These are phyloP conservation scores for Cotesia congregata DNA, from an alignment of 2,888 invertebrate genomes.

Conservation along the genomic window DNA sequence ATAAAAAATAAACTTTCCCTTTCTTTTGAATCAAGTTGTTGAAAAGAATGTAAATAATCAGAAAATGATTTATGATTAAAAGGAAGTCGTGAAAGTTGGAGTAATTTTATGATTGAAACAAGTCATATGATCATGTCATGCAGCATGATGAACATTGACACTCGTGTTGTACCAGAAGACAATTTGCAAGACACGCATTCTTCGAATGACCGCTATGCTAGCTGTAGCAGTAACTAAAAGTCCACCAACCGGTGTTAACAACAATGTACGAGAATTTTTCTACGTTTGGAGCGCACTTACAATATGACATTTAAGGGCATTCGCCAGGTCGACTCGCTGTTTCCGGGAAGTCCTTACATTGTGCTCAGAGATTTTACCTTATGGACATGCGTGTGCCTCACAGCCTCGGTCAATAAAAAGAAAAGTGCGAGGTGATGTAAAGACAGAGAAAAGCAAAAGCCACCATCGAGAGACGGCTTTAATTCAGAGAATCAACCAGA, in stretches of 20 bases:
- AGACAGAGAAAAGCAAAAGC: slow-evolving; percentile 3
- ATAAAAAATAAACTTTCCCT: too few species aligned
- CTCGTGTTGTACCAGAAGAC: slow-evolving; percentile 24
- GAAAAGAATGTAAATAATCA: neutral
- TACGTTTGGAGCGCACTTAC: slow-evolving; percentile 20
- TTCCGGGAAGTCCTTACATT: slow-evolving; percentile 37
- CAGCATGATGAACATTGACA: neutral
- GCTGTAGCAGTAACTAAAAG: slow-evolving; percentile 20
- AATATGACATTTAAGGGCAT: slow-evolving; percentile 38
- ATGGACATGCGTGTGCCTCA: neutral
- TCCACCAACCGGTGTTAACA: slow-evolving; percentile 28
- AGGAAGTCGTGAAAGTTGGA: neutral
- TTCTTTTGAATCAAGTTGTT: neutral
- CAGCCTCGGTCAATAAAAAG: slow-evolving; percentile 6
- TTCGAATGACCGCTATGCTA: neutral
- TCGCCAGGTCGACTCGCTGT: slow-evolving; percentile 3
- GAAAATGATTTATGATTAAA: neutral
- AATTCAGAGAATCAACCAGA: neutral
- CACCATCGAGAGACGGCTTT: neutral
- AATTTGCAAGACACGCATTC: slow-evolving; percentile 45
- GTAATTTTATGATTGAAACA: neutral
- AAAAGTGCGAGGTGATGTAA: neutral
- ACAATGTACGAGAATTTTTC: slow-evolving; percentile 45
- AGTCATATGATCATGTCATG: slow-evolving; percentile 8
- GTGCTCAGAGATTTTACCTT: slow-evolving; percentile 31